These are phyloP conservation scores for Marmota monax DNA, from an alignment of 2,113 vertebrate genomes.

Conservation along the genomic window DNA sequence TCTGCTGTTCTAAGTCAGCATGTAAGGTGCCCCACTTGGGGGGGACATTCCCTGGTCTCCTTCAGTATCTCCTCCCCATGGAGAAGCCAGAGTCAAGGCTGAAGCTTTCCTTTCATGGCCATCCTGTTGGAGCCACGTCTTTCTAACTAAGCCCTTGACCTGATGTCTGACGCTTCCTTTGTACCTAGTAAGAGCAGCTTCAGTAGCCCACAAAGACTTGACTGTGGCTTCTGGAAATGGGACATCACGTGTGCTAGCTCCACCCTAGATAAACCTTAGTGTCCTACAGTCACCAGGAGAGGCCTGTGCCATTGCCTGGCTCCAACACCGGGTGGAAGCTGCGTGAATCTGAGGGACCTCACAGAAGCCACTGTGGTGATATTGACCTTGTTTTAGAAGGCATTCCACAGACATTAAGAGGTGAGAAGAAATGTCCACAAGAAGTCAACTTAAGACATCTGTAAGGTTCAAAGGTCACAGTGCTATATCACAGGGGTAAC, in stretches of 20 bases:
- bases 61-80: neutral
- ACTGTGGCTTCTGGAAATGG: neutral
- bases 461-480: too few relatives aligned
- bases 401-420: neutral
- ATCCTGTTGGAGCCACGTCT: neutral
- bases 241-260: neutral
- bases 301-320: neutral
- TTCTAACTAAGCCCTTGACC: neutral
- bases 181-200: neutral
- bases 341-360: neutral
- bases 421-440: neutral
- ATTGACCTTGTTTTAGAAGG: neutral
- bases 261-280: neutral
- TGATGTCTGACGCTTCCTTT: neutral
- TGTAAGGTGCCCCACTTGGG: neutral
- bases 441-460: neutral
- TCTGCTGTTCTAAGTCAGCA: neutral
- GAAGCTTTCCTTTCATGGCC: neutral
- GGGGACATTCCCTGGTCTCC: neutral
- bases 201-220: neutral
- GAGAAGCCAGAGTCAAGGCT: neutral
- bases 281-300: neutral
- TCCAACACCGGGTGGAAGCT: too few relatives aligned
- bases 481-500: accelerated
- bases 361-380: neutral